Base-by-base conservation (phyloP, 23 tunicate genomes). In the Trididemnum clinides region DNA sequence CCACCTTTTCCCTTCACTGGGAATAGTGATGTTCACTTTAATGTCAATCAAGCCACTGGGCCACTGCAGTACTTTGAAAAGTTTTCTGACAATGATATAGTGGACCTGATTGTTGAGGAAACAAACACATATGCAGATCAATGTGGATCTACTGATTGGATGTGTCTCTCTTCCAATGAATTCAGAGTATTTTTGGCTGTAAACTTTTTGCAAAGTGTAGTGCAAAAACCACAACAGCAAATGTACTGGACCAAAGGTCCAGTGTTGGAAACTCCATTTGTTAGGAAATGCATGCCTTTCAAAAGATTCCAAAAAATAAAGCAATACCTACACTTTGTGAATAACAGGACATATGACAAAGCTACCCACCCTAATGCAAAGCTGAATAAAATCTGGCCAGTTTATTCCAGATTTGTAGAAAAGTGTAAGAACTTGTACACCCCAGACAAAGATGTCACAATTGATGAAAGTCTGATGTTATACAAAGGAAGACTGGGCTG, bases 41-140 rank as follows among this genome's bases (percentile, higher is more conserved):
- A n/a, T n/a, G n/a, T n/a, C n/a, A n/a, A n/a, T n/a, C n/a, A n/a
- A n/a, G n/a, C n/a, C n/a, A n/a, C n/a, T n/a, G n/a, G n/a, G n/a
- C n/a, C n/a, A n/a, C n/a, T n/a, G n/a, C n/a, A n/a, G 62, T 76
- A 76, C 62, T 76, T 76, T 39, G 82, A 76, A 76, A 76, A 33
- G 27, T 76, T 76, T 76, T 37, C 39, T 20, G 82, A 76, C 25
- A 33, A 37, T 10, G 82, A 76, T 10, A 26, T 76, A 4, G 28
- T 37, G 23, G 37, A 39, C 59, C 10, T 76, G 82, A 76, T 76
- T 76, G 82, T 76, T 76, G 82, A n/a, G 23, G 82, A 76, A 76
- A 44, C 82, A 6, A 20, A 39, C 33, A 76, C 27, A 27, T n/a
- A n/a, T n/a, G n/a, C 62, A 37, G 25, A 39, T 23, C 59, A 39